Evolutionary conservation across 2,888 invertebrate species (phyloP).

Genomic region (Lycophotia porphyrea): DNA sequence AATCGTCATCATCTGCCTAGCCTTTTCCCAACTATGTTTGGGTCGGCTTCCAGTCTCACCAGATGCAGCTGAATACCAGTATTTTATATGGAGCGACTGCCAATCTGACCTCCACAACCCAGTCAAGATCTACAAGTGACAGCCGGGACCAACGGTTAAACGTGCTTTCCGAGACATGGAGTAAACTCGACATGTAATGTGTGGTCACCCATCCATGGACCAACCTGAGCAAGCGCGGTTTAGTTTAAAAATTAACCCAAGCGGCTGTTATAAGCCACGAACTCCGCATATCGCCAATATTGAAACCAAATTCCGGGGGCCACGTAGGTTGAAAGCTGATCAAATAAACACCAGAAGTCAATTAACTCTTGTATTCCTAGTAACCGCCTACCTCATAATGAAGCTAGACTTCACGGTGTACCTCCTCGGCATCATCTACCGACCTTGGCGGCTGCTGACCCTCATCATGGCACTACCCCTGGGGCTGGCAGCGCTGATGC

Average conservation of each 20-base stretch:
- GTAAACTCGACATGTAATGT: no score
- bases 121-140: no score
- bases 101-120: no score
- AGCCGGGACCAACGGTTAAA: no score
- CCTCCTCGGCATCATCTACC: conserved; percentile 77
- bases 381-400: conserved; percentile 82
- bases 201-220: no score
- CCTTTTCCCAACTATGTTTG: no score
- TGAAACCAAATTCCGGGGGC: neutral
- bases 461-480: conserved; percentile 91
- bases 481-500: conserved; percentile 90
- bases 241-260: neutral
- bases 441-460: conserved; percentile 86
- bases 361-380: conserved; percentile 68
- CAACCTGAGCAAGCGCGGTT: neutral
- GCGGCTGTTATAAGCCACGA: no score
- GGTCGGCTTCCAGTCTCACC: no score
- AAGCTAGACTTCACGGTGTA: conserved; percentile 80
- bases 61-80: no score
- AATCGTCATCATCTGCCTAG: neutral
- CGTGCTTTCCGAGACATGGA: no score
- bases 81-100: no score
- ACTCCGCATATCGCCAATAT: neutral
- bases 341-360: neutral
- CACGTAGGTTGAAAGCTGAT: neutral